Base-by-base conservation (phyloP, 1,140 invertebrate species). In the Drosophila watanabei region DNA sequence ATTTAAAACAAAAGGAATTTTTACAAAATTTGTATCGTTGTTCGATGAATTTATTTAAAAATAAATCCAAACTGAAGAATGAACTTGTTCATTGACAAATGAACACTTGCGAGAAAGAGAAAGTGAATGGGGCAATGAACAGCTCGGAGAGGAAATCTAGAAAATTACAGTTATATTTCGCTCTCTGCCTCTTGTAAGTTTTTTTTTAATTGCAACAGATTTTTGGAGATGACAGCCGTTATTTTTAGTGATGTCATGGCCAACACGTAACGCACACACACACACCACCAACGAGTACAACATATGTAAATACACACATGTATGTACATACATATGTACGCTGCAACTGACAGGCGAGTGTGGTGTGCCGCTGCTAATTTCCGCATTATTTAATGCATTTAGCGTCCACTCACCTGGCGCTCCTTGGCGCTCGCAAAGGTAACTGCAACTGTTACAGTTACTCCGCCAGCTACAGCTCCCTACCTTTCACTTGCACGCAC, bases 191-290 rank as follows among this genome's bases (percentile, higher is more conserved):
- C 9, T n/a, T 49, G 20, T 24, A n/a, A 30, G 10, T 30, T 14
- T 18, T 14, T 35, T 37, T 57, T 11, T n/a, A 57, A 39, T 18
- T 93, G 82, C 52, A 91, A 86, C 51, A 48, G 79, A 51, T 43
- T 54, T 48, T 28, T 51, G 35, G n/a, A 57, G 35, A 65, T 64
- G 58, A 33, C 41, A 4, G 13, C 33, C 52, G 33, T 58, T 52
- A 58, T 57, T 56, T 33, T 72, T 58, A 28, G 79, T 85, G 82
- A 85, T 86, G 82, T 85, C 82, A 86, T 82, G 63, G 51, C 48
- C 54, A 32, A 62, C 43, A 49, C 58, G 64, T 80, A 65, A 84
- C 75, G 20, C 39, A 43, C 48, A 49, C 56, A 24, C 20, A 10
- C 37, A 41, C 65, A 28, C 35, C 51, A 41, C 7, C 18, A 13